Base-by-base conservation (phyloP, 1,140 invertebrate genomes). In the Zaprionus kolodkinae region DNA sequence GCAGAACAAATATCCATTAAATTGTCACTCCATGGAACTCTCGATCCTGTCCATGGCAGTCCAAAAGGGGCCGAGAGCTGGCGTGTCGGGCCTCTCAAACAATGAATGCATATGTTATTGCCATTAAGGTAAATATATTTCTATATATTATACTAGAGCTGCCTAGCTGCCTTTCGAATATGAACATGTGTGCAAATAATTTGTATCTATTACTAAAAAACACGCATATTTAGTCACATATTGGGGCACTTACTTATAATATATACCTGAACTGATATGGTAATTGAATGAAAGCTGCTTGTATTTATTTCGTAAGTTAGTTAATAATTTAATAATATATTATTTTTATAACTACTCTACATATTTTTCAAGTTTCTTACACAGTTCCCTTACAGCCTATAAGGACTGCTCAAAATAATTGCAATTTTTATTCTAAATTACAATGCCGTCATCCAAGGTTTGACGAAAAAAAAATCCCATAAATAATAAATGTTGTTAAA, bases 401-500 rank as follows among this genome's bases (percentile, higher is more conserved):
- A 27, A 63, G 59, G 65, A 55, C 17, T 60, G 67, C 73, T 75
- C 56, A 55, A 54, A 75, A 69, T 88, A 83, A 87, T 87, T 87
- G 73, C 63, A 76, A 81, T 72, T 72, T 76, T 36, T 61, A 76
- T 65, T 75, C 64, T 25, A 17, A 65, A 85, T 72, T 50, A 40
- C 68, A 65, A 54, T 76, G 56, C 63, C 60, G 82, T 76, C 69
- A 76, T 76, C 48, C 43, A 64, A 60, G 27, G 52, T 36, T 40
- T 71, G 52, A 57, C 13, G 17, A 30, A 66, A 71, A 35, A 30
- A 75, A 79, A 84, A 87, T 88, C 80, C 73, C 84, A 87, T 87
- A 87, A 88, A 87, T 87, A 87, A 87, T 87, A 87, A 84, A 87
- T 87, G 80, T 88, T 87, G 84, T 87, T 87, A 87, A 87, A 87